These are phyloP conservation scores for Pseudococcus longispinus DNA, from an alignment of 2,888 invertebrate genomes.

Conservation along the genomic window DNA sequence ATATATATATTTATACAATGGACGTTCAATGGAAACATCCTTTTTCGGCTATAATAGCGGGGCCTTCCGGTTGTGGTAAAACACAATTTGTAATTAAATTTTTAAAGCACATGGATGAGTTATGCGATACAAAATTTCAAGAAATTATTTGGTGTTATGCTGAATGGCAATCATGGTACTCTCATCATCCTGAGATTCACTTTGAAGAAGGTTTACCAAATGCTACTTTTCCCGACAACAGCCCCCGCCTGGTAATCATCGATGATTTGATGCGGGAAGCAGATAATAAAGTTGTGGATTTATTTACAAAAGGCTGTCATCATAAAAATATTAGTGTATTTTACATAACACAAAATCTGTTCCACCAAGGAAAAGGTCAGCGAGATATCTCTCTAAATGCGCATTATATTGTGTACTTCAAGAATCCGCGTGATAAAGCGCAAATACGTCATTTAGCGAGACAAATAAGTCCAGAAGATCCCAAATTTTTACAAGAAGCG, in stretches of 20 bases:
- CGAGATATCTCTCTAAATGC: constrained; percentile 34
- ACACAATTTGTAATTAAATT: constrained; percentile 46
- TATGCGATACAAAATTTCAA: too few species aligned
- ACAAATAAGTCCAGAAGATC: not conserved
- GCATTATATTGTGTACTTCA: constrained; percentile 42
- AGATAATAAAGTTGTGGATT: not conserved
- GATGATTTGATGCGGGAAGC: constrained; percentile 53
- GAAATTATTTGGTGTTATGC: constrained; percentile 20
- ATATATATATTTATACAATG: too few species aligned
- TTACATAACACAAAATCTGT: constrained; percentile 7
- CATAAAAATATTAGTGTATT: constrained; percentile 35
- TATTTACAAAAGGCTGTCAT: constrained; percentile 53
- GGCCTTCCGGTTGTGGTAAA: constrained; percentile 22
- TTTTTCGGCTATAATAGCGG: not conserved
- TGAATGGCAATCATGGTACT: not conserved
- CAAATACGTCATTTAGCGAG: constrained; percentile 48
- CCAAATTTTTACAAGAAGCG: constrained; percentile 21
- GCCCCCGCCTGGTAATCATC: not conserved
- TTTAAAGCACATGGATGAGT: too few species aligned
- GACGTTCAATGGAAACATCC: not conserved
- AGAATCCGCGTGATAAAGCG: not conserved
- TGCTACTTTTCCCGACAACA: not conserved
- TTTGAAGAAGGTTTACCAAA: constrained; percentile 36
- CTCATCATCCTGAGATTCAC: not conserved
- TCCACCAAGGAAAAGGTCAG: constrained; percentile 5